Base-by-base conservation (phyloP, 2,113 vertebrate species). In the Sander lucioperca region DNA sequence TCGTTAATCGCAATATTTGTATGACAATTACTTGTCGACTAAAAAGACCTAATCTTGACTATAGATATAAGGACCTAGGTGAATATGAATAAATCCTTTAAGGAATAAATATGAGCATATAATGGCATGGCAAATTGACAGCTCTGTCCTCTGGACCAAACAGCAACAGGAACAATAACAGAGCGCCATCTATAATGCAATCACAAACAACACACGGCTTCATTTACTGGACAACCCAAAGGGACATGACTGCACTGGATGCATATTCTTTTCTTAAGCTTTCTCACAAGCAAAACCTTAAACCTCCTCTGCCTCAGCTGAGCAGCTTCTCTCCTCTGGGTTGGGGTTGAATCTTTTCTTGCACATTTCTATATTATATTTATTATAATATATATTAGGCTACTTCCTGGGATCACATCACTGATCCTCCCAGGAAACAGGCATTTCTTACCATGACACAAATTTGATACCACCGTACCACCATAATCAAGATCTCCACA, bases 181-280 rank as follows among this genome's bases (percentile, higher is more conserved):
- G 30, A 75, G 15, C n/a, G 16, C 56, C 51, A 70, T 78, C 74
- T 70, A 16, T 63, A 64, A 62, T 64, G 4, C 63, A 59, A 69
- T 77, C 67, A 63, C 50, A 64, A 80, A 74, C 50, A 68, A 61
- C 18, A 68, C 68, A 77, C 15, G 39, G 80, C 62, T 80, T 58
- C 72, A 77, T 74, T 69, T 74, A 30, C 33, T 81, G 58, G 74
- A 74, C 57, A 10, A 6, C 45, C 78, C 63, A 7, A 7, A 61
- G 73, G 73, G 73, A 63, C 21, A 53, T 5, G 67, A 53, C 19
- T 54, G 53, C 58, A 58, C 45, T 56, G 25, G 77, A 68, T 54
- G 9, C 16, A 81, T 59, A 48, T 70, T 81, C 51, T 36, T 66
- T 83, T 67, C 80, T 83, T 74, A 78, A 57, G 21, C 3, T n/a